Evolutionary conservation across 2,113 vertebrate species (phyloP).

Genomic region (Girardinichthys multiradiatus): DNA sequence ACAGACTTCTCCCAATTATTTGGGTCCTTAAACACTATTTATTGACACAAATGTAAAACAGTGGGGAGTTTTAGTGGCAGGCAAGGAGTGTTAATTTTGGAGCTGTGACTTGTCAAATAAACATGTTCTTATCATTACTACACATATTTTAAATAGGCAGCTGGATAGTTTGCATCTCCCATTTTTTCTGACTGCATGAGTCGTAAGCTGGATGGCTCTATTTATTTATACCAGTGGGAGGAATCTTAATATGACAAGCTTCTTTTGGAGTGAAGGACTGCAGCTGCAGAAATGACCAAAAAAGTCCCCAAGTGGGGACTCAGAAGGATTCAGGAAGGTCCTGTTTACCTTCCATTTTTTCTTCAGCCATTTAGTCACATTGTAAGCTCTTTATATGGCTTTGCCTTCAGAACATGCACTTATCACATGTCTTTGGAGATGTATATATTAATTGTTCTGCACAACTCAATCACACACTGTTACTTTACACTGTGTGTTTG

Average conservation of each 20-base stretch:
- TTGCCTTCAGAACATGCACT: neutral
- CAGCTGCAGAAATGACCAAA: constrained; percentile 14
- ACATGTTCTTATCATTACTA: constrained; percentile 3
- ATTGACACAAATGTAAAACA: constrained; percentile 1
- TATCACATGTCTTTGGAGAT: neutral
- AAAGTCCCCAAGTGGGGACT: neutral
- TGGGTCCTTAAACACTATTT: constrained; percentile 25
- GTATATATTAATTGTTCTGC: neutral
- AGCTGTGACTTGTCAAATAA: constrained; percentile 20
- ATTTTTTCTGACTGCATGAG: constrained; percentile 8
- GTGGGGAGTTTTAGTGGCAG: constrained; percentile 13
- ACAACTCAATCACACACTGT: neutral
- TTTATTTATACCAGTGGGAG: constrained; percentile 54
- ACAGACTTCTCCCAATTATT: constrained; percentile 30
- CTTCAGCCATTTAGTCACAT: neutral
- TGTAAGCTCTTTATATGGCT: neutral
- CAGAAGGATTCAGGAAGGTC: neutral
- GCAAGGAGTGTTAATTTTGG: constrained; percentile 58
- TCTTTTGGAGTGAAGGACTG: constrained; percentile 74
- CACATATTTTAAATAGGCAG: constrained; percentile 28
- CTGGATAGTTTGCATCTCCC: constrained; percentile 54
- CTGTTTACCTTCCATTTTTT: neutral
- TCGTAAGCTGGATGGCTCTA: constrained; percentile 29
- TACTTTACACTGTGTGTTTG: no score
- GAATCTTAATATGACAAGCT: constrained; percentile 78